These are phyloP conservation scores for Tetraneura akinire DNA, from an alignment of 1,140 invertebrate species.

Conservation along the genomic window DNA sequence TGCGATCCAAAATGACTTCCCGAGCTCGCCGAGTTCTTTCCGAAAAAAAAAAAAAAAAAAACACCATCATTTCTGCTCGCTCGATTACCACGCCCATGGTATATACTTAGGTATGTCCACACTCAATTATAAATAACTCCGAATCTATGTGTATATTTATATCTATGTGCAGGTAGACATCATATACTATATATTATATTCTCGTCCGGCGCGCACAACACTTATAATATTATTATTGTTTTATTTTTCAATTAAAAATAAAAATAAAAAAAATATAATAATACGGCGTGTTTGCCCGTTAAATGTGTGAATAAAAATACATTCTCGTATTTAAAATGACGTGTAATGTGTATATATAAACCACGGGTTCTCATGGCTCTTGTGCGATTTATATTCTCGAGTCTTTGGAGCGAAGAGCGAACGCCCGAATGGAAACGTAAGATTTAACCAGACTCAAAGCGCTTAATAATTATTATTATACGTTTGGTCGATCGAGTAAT, in stretches of 20 bases:
- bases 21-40: background rate
- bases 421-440: background rate
- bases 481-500: no score
- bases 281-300: background rate
- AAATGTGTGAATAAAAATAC: background rate
- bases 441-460: no score
- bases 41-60: no score
- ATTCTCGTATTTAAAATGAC: no score
- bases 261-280: no score
- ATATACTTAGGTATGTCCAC: background rate
- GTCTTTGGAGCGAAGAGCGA: background rate
- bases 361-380: background rate
- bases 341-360: background rate
- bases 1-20: background rate
- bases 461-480: no score
- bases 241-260: constrained; percentile 12
- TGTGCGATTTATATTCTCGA: background rate
- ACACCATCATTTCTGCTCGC: background rate
- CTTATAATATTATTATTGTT: background rate
- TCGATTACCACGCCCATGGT: background rate
- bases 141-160: no score
- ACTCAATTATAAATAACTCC: background rate
- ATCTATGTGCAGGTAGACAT: no score
- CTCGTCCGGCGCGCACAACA: background rate
- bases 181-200: background rate